Evolutionary conservation across 1,140 invertebrate species (phyloP), one percentile per base, ranked within the genome.

Genomic region (Drosophila repletoides): DNA sequence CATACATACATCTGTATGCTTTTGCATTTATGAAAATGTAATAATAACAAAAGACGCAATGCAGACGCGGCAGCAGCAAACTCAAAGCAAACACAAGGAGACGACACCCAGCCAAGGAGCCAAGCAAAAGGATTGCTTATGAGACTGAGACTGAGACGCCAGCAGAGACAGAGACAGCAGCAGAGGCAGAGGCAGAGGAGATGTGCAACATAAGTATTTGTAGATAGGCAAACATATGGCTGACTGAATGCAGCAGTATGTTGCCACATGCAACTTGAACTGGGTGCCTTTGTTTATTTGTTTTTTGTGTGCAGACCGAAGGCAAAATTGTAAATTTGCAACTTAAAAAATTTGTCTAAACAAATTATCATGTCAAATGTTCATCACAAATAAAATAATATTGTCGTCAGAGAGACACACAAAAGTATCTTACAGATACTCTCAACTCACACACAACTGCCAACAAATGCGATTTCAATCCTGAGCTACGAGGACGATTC

Each of bases 1-100:
- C 58, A 38, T 51, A 38, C 46, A 55, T 59, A 53, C 60, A 14
- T 26, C 33, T 45, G 55, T 60, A 36, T 63, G 48, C 72, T 49
- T 84, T 74, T 86, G 80, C 79, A 84, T 84, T 84, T 84, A 84
- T 84, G 79, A 84, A 84, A 84, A 84, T 86, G 79, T 84, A 84
- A 84, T 84, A 84, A 84, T 79, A 84, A 84, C 79, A 84, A 84
- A 84, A 84, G 79, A 84, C 79, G 79, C 79, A 84, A 68, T 84
- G 79, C 79, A 84, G 79, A 84, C 74, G 65, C 58, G 65, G 64
- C 64, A 67, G 49, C 43, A 64, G 51, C 66, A 70, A 70, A 59
- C 61, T 66, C 38, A 65, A 69, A 67, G 64, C 70, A 69, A 63
- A 69, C 70, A 69, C 52, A 34, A 31, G 26, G 22, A 52, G 33